Evolutionary conservation across 2,113 vertebrate genomes (phyloP).

Genomic region (Cephalopholis sonnerati): DNA sequence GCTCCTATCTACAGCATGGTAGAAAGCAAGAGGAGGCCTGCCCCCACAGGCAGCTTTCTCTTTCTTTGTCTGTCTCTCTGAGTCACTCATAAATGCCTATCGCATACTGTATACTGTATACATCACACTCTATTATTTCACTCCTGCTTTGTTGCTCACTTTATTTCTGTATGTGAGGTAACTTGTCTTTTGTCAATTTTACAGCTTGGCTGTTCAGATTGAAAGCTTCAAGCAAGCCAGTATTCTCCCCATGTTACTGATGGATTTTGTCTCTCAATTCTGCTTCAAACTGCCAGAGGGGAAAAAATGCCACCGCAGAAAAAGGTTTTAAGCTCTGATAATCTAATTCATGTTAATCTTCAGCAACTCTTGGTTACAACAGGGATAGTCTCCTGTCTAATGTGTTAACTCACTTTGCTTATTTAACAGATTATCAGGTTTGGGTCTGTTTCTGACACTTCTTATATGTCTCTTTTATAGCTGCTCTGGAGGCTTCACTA

Average conservation of each 20-base stretch:
- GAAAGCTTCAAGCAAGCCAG: conserved; percentile 42
- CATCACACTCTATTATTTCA: conserved; percentile 7
- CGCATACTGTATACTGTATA: background rate
- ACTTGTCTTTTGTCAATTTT: conserved; percentile 37
- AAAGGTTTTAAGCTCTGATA: conserved; percentile 62
- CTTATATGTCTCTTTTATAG: conserved; percentile 61
- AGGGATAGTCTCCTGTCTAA: conserved; percentile 3
- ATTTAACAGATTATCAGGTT: conserved; percentile 26
- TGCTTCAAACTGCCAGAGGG: conserved; percentile 69
- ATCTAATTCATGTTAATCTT: conserved; percentile 33
- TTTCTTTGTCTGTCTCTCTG: conserved; percentile 28
- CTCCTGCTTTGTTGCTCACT: conserved; percentile 4
- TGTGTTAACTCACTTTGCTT: conserved; percentile 21
- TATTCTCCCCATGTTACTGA: conserved; percentile 58
- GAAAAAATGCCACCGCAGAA: conserved; percentile 59
- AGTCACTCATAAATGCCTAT: conserved; percentile 23
- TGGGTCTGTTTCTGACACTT: conserved; percentile 37
- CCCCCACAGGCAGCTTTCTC: conserved; percentile 15
- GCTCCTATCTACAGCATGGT: conserved; percentile 3
- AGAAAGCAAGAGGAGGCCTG: conserved; percentile 3
- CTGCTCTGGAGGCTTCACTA: conserved; percentile 68
- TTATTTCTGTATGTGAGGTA: conserved; percentile 11
- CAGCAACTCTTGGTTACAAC: conserved; percentile 2
- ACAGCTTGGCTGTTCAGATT: conserved; percentile 83
- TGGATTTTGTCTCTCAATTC: conserved; percentile 64